Base-by-base conservation (phyloP, 2,797 vertebrate genomes). In the Acipenser oxyrinchus region DNA sequence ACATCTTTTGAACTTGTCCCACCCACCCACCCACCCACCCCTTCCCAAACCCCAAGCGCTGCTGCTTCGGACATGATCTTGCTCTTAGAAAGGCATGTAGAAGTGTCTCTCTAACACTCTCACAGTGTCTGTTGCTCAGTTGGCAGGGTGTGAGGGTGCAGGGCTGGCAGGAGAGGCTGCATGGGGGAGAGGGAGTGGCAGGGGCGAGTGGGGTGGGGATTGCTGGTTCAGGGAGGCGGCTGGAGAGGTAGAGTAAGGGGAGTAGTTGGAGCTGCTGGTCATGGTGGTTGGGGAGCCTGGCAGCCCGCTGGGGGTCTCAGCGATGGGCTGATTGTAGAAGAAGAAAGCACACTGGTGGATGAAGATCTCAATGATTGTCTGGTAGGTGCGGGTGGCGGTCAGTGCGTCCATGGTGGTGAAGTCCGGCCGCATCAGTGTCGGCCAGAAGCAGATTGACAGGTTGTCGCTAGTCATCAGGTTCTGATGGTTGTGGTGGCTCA, bases 281-380 rank as follows among this genome's bases (percentile, higher is more conserved):
- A 89, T 89, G 0, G 89, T 90, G 72, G 81, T 18, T 0, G 94
- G 95, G 48, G 94, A 90, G 37, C 85, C 86, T 0, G 88, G 91
- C 0, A 82, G 75, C 66, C 91, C 90, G 0, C 82, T 90, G 7
- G 92, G 89, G 4, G 90, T 90, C 66, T 98, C 95, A 0, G 82
- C 75, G 60, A 90, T 83, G 6, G 88, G 88, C 68, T 91, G 88
- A 71, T 89, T 89, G 84, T 92, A 89, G 88, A 95, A 95, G 88
- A 95, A 97, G 83, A 91, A 96, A 70, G 92, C 90, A 86, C 95
- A 95, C 78, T 80, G 84, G 84, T 98, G 94, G 86, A 98, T 97
- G 90, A 98, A 97, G 80, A 85, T 87, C 86, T 98, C 96, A 49
- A 98, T 97, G 95, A 98, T 97, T 92, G 95, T 97, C 94, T 98